Evolutionary conservation across 2,797 vertebrate genomes (phyloP).

Genomic region (Aphelocoma californica): DNA sequence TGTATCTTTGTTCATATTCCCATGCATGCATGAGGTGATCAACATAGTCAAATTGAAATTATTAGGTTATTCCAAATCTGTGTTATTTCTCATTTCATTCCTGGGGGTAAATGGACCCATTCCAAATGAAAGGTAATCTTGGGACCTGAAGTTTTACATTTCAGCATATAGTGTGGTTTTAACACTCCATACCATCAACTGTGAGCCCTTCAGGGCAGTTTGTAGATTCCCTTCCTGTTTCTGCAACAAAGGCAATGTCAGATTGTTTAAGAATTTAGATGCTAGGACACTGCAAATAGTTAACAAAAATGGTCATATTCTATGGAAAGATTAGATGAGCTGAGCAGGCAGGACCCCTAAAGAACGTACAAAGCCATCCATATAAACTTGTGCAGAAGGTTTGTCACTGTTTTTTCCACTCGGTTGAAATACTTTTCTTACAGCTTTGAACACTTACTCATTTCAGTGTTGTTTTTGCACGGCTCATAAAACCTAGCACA

Average conservation of each 20-base stretch:
- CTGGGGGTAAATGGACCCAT: slow-evolving; percentile 19
- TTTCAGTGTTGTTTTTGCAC: not conserved
- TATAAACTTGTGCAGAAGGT: not conserved
- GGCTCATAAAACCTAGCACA: not conserved
- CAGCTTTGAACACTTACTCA: not conserved
- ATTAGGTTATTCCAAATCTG: slow-evolving; percentile 27
- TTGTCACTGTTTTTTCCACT: not conserved
- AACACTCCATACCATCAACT: not conserved
- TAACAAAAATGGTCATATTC: not conserved
- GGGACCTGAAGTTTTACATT: slow-evolving; percentile 36
- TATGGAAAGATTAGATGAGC: not conserved
- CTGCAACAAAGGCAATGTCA: not conserved
- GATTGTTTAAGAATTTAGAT: not conserved
- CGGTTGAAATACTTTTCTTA: not conserved
- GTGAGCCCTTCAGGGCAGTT: not conserved
- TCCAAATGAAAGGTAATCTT: slow-evolving; percentile 62
- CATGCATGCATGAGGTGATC: slow-evolving; percentile 39
- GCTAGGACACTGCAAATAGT: not conserved
- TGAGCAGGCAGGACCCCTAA: not conserved
- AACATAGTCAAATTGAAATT: slow-evolving; percentile 55
- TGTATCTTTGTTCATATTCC: slow-evolving; percentile 46
- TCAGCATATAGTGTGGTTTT: not conserved
- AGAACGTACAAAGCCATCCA: not conserved
- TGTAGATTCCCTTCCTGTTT: not conserved
- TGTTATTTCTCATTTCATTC: slow-evolving; percentile 38